A percentile compares a stretch with the other conserved stretches of the same genome.
These are phyloP conservation scores for Laticauda colubrina DNA, from an alignment of 2,113 vertebrate genomes.

Conservation along the genomic window DNA sequence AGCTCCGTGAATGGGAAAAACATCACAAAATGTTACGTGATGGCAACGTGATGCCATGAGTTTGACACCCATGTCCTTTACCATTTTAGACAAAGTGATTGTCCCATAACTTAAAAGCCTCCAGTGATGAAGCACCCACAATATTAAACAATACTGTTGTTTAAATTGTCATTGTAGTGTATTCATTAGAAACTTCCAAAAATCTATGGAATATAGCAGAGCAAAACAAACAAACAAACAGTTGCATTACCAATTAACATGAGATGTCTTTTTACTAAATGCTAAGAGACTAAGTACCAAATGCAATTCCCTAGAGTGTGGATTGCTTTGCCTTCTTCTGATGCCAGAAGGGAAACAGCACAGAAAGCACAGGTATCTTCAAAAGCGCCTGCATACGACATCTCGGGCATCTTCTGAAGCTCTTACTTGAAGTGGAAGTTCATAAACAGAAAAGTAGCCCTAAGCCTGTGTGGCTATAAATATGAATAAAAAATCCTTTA, in stretches of 20 bases:
- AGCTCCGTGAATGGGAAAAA: too few relatives aligned
- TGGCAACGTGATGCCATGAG: fast-evolving
- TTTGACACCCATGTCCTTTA: too few relatives aligned
- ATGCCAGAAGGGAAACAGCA: background rate
- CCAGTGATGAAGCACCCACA: too few relatives aligned
- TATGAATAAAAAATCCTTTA: background rate
- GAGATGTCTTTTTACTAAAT: background rate
- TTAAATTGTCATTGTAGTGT: background rate
- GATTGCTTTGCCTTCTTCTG: background rate
- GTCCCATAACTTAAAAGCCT: too few relatives aligned
- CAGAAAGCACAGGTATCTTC: background rate
- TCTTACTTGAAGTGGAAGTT: background rate
- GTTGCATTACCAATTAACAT: background rate
- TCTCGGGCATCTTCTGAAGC: background rate
- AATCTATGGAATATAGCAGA: background rate
- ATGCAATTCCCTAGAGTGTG: background rate
- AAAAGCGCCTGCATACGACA: background rate
- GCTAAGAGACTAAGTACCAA: background rate
- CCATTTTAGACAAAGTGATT: too few relatives aligned
- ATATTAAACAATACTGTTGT: background rate
- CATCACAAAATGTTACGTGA: fast-evolving
- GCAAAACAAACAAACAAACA: background rate
- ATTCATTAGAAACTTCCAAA: background rate
- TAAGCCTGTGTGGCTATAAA: background rate
- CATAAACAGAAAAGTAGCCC: background rate